Conservation (phyloP, 1,140 invertebrate genomes). For the Delia radicum region DNA sequence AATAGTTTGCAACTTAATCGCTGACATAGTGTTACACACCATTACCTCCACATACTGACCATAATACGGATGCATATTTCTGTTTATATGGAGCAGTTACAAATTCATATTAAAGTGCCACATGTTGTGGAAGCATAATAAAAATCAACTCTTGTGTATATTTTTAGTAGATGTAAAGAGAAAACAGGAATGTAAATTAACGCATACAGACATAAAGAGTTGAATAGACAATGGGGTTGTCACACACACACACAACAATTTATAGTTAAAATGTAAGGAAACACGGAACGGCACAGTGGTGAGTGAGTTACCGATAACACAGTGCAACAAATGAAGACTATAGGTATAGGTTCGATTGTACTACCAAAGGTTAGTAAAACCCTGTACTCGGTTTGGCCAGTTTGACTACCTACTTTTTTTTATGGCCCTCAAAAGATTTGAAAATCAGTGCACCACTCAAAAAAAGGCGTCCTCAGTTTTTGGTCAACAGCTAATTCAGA, state of each 20-base stretch:
- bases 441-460: too few species aligned
- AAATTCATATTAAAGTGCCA: background rate
- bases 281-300: background rate
- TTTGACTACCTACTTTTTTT: too few species aligned
- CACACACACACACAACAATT: slow-evolving; percentile 7
- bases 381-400: too few species aligned
- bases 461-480: too few species aligned
- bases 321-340: too few species aligned
- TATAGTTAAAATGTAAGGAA: background rate
- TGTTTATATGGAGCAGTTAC: background rate
- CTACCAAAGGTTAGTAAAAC: too few species aligned
- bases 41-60: slow-evolving; percentile 2
- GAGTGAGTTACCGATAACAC: too few species aligned
- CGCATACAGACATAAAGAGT: background rate
- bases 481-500: too few species aligned
- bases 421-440: too few species aligned
- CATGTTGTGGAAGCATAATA: background rate
- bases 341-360: too few species aligned
- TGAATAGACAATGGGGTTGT: background rate
- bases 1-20: slow-evolving; percentile 12
- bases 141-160: background rate
- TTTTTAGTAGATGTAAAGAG: background rate
- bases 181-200: background rate
- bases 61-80: background rate
- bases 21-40: slow-evolving; percentile 18